Evolutionary conservation across 2,888 invertebrate species (phyloP), one percentile per base, ranked within the genome.

Genomic region (Amiota mariae): DNA sequence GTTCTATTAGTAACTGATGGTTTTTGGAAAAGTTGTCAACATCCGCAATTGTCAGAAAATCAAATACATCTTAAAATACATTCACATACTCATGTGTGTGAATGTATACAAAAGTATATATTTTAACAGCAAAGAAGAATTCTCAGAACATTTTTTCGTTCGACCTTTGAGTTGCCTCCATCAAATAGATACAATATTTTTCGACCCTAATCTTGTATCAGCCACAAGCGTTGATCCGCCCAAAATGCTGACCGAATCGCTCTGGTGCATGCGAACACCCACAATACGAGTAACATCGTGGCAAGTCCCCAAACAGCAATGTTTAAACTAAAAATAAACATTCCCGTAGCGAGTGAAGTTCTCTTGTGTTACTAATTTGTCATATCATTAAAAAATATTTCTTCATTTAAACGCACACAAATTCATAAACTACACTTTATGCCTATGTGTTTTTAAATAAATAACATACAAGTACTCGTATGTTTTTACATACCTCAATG

Each of bases 331-430:
- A 66, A 66, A 66, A 66, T 66, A 66, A n/a, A 48, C 66, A 48
- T 18, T 18, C 18, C 57, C 20, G 57, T 36, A 36, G 12, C n/a
- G 46, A 56, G 61, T 61, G 61, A 24, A 68, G 70, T 56, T 63
- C 54, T 49, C 36, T 70, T 59, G 54, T 61, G 70, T 51, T 70
- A 73, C 68, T 61, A 73, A 73, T 73, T 73, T 73, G 73, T 73
- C 70, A 73, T 70, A 70, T 51, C 61, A 73, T 70, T 63, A 70
- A 64, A 61, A 73, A 70, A 46, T 70, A 47, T 73, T 68, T 68
- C 54, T 70, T 66, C 18, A 63, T 70, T 48, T 20, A 56, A 20
- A 51, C 20, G 12, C 46, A 36, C 15, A 36, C 36, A 36, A 36
- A 63, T 63, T 46, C 63, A 63, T 18, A 63, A n/a, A 24, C 8